These are phyloP conservation scores for Jordanella pulchra DNA, from an alignment of 2,797 vertebrate genomes.

Conservation along the genomic window DNA sequence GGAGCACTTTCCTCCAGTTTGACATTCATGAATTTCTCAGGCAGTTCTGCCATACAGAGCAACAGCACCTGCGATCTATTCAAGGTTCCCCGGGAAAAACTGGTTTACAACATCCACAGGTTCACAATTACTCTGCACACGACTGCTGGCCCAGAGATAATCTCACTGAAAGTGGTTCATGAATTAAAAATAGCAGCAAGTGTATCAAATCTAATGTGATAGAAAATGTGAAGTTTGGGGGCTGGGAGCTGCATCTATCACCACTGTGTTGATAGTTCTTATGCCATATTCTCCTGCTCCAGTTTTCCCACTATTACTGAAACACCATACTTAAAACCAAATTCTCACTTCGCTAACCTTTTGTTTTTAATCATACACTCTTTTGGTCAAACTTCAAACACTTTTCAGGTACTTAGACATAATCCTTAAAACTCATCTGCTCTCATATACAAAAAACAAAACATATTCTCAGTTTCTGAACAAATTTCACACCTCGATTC, in stretches of 20 bases:
- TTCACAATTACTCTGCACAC: conserved; percentile 56
- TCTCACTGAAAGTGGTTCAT: conserved; percentile 63
- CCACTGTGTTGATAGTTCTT: background rate
- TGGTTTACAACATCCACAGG: conserved; percentile 63
- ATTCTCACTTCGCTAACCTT: no score
- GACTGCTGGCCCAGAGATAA: conserved; percentile 67
- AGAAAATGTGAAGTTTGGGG: conserved; percentile 38
- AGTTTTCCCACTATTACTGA: no score
- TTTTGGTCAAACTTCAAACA: no score
- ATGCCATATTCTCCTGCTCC: background rate
- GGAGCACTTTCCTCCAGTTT: conserved; percentile 73
- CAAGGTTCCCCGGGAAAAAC: conserved; percentile 61
- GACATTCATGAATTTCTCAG: conserved; percentile 75
- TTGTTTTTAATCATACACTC: no score
- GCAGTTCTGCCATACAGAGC: conserved; percentile 65
- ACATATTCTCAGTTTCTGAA: no score
- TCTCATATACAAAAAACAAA: no score
- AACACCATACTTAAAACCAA: no score
- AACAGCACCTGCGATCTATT: conserved; percentile 72
- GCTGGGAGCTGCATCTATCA: conserved; percentile 5
- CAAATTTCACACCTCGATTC: no score
- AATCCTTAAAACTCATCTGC: no score
- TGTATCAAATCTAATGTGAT: conserved; percentile 46
- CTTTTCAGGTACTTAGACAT: no score
- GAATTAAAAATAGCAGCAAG: conserved; percentile 67